A percentile compares a stretch with the other conserved stretches of the same genome.
Evolutionary conservation across 2,888 invertebrate genomes (phyloP).

Genomic region (Alloplasta piceator): DNA sequence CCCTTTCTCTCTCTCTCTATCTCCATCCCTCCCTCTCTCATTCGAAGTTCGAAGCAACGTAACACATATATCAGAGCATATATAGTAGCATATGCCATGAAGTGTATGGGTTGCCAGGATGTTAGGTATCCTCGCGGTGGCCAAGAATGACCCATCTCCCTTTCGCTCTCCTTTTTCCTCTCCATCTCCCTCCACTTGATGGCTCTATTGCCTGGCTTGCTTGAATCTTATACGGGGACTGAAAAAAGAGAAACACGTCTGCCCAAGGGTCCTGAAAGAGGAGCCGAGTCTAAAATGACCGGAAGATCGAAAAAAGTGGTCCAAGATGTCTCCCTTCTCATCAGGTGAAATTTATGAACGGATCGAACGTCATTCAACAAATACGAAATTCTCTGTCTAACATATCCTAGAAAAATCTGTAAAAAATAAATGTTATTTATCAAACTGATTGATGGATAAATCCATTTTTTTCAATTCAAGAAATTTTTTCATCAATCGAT

Average conservation of each 20-base stretch:
- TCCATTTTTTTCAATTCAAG: no score
- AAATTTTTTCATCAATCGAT: no score
- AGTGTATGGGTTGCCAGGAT: conserved; percentile 22
- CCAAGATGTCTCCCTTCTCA: background rate
- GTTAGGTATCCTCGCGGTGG: conserved; percentile 28
- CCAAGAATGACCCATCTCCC: conserved; percentile 31
- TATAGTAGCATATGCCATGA: conserved; percentile 1
- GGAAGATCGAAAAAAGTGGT: background rate
- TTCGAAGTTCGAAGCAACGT: background rate
- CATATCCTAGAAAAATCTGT: no score
- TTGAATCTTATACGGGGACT: background rate
- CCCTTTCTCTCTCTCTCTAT: conserved; percentile 22
- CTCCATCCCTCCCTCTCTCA: conserved; percentile 22
- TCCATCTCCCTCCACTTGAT: conserved; percentile 6
- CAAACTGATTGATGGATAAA: no score
- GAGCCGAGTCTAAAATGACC: background rate
- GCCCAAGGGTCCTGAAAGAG: background rate
- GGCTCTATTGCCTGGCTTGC: conserved; percentile 26
- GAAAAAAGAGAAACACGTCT: background rate
- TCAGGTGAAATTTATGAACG: background rate
- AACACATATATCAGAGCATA: conserved; percentile 17
- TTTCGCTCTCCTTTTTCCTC: background rate
- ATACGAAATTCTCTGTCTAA: no score
- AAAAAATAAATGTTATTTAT: no score
- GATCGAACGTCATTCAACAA: background rate